Conservation (phyloP, 1,140 invertebrate species). For the Tenebrio molitor region DNA sequence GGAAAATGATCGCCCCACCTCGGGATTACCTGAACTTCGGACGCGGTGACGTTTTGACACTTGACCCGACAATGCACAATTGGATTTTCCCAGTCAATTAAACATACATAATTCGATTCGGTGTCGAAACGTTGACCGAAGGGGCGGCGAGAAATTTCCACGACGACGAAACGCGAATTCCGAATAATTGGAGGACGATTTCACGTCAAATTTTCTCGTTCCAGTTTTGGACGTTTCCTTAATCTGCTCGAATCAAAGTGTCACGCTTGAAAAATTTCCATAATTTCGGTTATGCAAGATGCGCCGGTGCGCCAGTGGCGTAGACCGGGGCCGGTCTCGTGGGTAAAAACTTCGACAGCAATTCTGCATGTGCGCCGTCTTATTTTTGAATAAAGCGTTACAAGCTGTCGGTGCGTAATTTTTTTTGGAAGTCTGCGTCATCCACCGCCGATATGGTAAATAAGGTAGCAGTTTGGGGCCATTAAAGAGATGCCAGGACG, state of each 20-base stretch:
- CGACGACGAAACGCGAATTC: no score
- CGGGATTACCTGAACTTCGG: background rate
- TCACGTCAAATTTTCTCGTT: slow-evolving; percentile 24
- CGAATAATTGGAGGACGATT: no score
- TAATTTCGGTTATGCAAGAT: slow-evolving; percentile 4
- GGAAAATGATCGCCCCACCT: no score
- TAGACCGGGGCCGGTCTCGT: background rate
- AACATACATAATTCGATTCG: no score
- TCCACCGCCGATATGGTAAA: no score
- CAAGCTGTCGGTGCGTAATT: no score
- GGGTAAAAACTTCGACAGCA: background rate
- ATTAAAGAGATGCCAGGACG: no score
- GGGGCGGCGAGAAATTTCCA: slow-evolving; percentile 11
- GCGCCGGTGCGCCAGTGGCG: background rate
- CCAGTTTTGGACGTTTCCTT: slow-evolving; percentile 17
- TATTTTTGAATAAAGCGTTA: background rate
- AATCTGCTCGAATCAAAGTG: slow-evolving; percentile 31
- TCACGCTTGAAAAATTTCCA: slow-evolving; percentile 3
- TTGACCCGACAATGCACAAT: slow-evolving; percentile 1
- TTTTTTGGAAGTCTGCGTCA: background rate
- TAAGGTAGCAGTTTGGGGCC: no score
- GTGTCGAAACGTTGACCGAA: no score
- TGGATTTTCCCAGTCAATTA: no score
- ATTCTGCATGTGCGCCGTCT: no score
- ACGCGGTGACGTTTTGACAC: background rate